Base-by-base conservation (phyloP, 2,797 vertebrate species). In the Brotula barbata region DNA sequence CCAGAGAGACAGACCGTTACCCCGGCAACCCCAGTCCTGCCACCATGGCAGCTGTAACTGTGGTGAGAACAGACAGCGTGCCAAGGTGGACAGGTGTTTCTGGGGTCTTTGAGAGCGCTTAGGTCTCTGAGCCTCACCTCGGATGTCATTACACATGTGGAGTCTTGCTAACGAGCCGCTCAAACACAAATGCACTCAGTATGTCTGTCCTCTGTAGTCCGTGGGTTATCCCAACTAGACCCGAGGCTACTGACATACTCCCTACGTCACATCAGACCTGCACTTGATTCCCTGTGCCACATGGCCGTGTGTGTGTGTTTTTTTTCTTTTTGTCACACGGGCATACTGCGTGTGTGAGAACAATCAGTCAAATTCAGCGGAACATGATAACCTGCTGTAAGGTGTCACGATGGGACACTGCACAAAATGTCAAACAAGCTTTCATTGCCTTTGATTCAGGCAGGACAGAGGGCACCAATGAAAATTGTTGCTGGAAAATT, bases 11-110 rank as follows among this genome's bases (percentile, higher is more conserved):
- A 65, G 73, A 43, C 67, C 36, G 88, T 85, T 86, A 74, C 81
- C 80, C 6, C 0, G 82, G 85, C 73, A 86, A 82, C 85, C 74
- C 73, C 69, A 61, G 79, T 62, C 71, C 73, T 77, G 75, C 71
- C 68, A 46, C 75, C 74, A 52, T 73, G 74, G 75, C 82, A 88
- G 84, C 84, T 85, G 86, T 79, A 84, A 67, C 80, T 50, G 77
- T 75, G 73, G 80, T 5, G 70, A 82, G 64, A 51, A 62, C 58
- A 84, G 51, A 33, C 19, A 0, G 49, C 40, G 57, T 85, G 80
- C 79, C 87, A 86, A 77, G 50, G 76, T 15, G 68, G 83, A 80
- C 83, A 91, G 81, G 84, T 89, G 87, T 85, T 88, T 75, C 75
- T 20, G 58, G 70, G 80, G 78, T 88, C 78, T 83, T 73, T 19